Percentiles rank a stretch among this genome's conserved stretches.
phyloP scores from a whole-genome alignment of 2,888 invertebrate genomes.

The Sinopyrophorus schimmeli region DNA sequence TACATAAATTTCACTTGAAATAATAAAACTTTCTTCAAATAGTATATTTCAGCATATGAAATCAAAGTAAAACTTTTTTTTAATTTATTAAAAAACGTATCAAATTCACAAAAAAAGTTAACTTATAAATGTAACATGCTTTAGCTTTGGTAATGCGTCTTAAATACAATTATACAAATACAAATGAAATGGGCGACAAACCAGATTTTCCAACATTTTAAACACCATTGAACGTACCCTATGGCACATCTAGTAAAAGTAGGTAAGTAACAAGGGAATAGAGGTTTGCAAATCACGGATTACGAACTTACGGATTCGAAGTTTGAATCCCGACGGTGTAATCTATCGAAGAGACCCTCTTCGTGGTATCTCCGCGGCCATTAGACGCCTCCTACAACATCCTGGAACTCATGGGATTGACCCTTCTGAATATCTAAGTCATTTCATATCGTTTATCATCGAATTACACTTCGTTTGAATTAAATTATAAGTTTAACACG shows the following conservation, averaged over 20 bases:
- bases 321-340: slow-evolving; percentile 54
- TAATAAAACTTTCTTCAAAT: too few species aligned
- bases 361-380: slow-evolving; percentile 51
- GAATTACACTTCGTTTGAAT: slow-evolving; percentile 45
- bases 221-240: too few species aligned
- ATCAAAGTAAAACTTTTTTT: too few species aligned
- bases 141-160: too few species aligned
- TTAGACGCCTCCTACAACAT: slow-evolving; percentile 43
- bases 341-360: slow-evolving; percentile 51
- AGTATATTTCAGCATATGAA: too few species aligned
- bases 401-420: slow-evolving; percentile 47
- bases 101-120: background rate
- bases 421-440: slow-evolving; percentile 47
- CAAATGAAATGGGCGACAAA: too few species aligned
- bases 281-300: slow-evolving; percentile 53
- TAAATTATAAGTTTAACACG: slow-evolving; percentile 44
- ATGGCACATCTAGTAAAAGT: slow-evolving; percentile 18
- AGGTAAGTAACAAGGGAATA: slow-evolving; percentile 31
- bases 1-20: too few species aligned
- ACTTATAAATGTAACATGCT: background rate
- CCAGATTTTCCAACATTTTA: too few species aligned
- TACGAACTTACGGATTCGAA: slow-evolving; percentile 51
- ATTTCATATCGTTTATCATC: slow-evolving; percentile 50
- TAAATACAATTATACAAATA: too few species aligned
- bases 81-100: background rate